These are phyloP conservation scores for Drosophila macrospina DNA, from an alignment of 2,888 invertebrate species.

Conservation along the genomic window DNA sequence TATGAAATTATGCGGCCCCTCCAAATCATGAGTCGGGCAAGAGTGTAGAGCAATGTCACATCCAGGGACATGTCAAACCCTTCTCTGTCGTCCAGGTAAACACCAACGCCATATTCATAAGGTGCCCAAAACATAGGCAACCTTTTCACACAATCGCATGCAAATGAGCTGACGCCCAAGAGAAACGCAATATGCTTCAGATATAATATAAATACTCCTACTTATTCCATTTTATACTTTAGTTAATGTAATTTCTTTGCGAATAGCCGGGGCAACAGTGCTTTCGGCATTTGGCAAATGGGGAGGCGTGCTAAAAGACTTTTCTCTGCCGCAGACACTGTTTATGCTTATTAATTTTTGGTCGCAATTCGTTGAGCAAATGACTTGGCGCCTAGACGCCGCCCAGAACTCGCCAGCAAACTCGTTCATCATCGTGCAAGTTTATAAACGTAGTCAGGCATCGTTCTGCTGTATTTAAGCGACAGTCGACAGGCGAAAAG, in stretches of 20 bases:
- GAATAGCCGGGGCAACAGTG: slow-evolving; percentile 40
- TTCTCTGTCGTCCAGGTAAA: slow-evolving; percentile 43
- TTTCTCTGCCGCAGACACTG: slow-evolving; percentile 49
- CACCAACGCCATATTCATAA: slow-evolving; percentile 26
- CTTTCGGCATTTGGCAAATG: background rate
- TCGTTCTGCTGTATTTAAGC: slow-evolving; percentile 41
- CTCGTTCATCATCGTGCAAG: slow-evolving; percentile 63
- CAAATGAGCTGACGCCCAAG: slow-evolving; percentile 59
- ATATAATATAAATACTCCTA: slow-evolving; percentile 13
- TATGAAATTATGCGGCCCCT: slow-evolving; percentile 49
- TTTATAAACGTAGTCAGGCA: slow-evolving; percentile 45
- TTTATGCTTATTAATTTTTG: slow-evolving; percentile 75
- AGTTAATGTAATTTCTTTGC: slow-evolving; percentile 56
- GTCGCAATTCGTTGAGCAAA: slow-evolving; percentile 47
- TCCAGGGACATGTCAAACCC: slow-evolving; percentile 53
- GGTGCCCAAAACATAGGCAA: background rate
- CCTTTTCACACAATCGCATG: slow-evolving; percentile 62
- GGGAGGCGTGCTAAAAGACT: slow-evolving; percentile 15
- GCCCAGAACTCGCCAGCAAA: slow-evolving; percentile 52
- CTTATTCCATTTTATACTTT: slow-evolving; percentile 5
- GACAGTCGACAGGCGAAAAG: slow-evolving; percentile 21
- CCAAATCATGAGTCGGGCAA: slow-evolving; percentile 9
- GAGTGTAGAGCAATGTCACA: slow-evolving; percentile 32
- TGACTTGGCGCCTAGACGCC: slow-evolving; percentile 36
- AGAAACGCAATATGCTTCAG: slow-evolving; percentile 49